These are phyloP conservation scores for Lycocorax pyrrhopterus DNA, from an alignment of 2,113 vertebrate species.

Conservation along the genomic window DNA sequence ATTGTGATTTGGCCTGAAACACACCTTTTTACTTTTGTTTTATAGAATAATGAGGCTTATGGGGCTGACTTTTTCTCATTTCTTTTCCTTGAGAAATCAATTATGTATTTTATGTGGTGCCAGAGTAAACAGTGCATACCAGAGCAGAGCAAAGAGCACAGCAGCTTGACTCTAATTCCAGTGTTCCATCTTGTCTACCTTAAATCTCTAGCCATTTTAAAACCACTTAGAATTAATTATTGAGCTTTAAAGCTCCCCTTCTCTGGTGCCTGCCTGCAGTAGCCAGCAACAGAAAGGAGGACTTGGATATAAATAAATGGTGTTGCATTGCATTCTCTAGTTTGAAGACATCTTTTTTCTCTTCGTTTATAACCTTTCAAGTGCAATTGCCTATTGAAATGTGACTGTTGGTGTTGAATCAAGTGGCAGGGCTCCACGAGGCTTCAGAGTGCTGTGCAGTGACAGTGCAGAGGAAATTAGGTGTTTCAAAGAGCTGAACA, in stretches of 20 bases:
- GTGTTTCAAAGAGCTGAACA: conserved; percentile 54
- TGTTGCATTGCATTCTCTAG: not conserved
- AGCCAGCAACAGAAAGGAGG: not conserved
- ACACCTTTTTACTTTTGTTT: not conserved
- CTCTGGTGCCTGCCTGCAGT: not conserved
- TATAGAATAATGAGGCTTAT: not conserved
- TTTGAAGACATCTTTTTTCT: conserved; percentile 18
- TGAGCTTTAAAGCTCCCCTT: conserved; percentile 9
- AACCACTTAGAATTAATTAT: conserved; percentile 48
- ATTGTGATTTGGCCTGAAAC: not conserved
- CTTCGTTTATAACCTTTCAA: conserved; percentile 54
- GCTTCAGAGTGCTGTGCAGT: conserved; percentile 22
- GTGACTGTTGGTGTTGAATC: conserved; percentile 32
- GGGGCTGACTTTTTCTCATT: not conserved
- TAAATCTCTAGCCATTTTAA: conserved; percentile 30
- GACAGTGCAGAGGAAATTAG: conserved; percentile 32
- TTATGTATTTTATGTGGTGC: conserved; percentile 3
- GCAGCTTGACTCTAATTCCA: conserved; percentile 11
- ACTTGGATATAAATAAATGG: conserved; percentile 41
- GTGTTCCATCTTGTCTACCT: conserved; percentile 28
- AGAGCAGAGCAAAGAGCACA: not conserved
- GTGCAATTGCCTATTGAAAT: conserved; percentile 49
- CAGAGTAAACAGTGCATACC: conserved; percentile 16
- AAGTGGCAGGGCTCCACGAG: conserved; percentile 19
- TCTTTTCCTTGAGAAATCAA: conserved; percentile 14